phyloP scores from a whole-genome alignment of 2,797 vertebrate species.

The Anabas testudineus region DNA sequence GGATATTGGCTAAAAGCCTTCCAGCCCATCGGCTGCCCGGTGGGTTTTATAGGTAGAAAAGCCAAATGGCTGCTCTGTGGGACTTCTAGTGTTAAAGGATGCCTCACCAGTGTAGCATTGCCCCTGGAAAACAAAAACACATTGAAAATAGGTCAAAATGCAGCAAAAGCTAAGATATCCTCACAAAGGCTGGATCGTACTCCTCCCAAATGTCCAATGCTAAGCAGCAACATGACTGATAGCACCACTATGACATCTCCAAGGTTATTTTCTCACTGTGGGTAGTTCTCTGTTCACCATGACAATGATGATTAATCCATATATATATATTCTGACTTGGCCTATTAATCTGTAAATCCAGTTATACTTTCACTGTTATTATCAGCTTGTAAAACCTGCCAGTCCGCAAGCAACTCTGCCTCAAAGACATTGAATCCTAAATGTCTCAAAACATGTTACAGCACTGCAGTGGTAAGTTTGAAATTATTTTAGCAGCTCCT shows the following conservation, averaged over 20 bases:
- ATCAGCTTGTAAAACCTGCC: neutral
- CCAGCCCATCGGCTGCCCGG: too few relatives aligned
- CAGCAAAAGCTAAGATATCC: neutral
- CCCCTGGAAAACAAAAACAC: neutral
- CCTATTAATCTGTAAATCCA: neutral
- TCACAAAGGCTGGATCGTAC: neutral
- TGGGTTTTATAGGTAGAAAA: too few relatives aligned
- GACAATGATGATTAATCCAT: too few relatives aligned
- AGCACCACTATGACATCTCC: neutral
- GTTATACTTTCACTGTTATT: neutral
- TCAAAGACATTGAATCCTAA: neutral
- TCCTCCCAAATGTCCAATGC: neutral
- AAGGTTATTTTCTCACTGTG: neutral
- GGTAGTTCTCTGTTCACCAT: too few relatives aligned
- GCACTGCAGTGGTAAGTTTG: neutral
- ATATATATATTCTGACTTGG: neutral
- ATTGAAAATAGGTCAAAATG: neutral
- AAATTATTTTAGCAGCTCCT: constrained; percentile 8
- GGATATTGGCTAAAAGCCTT: too few relatives aligned
- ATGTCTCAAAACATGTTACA: constrained; percentile 11
- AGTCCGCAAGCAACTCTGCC: neutral
- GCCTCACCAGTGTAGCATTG: neutral
- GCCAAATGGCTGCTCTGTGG: too few relatives aligned
- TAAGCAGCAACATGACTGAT: neutral
- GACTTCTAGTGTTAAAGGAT: too few relatives aligned